Base-by-base conservation (phyloP, 2,888 invertebrate genomes). In the Hybos culiciformis region DNA sequence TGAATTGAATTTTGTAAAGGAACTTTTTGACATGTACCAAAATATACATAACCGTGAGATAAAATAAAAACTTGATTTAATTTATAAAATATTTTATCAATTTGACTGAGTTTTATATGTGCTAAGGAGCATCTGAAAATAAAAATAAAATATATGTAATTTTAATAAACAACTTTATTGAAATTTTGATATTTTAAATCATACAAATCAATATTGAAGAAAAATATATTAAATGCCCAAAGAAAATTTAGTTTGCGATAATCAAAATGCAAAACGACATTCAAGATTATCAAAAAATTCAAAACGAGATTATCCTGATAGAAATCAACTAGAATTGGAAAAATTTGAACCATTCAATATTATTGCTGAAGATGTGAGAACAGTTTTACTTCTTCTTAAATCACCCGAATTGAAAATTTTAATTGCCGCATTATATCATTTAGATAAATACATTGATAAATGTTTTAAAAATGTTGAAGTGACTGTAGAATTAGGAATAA, bases 1-100 rank as follows among this genome's bases (percentile, higher is more conserved):
- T 44, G 63, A 45, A 56, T 15, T 17, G 67, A 52, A 48, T 67
- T 53, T 1, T 56, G 57, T 56, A 68, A 51, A 55, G 68, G 53
- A 54, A 70, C 39, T 55, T 62, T 56, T 55, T 59, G 53, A 39
- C 49, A 66, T 52, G 63, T 71, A 18, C 63, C 62, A 2, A 51
- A 54, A 50, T 61, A 61, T 3, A 64, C 56, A 41, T 58, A 60
- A 29, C 65, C 66, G 24, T 54, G 48, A 2, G 63, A 60, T 3
- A 65, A 51, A 26, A 66, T 51, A 23, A 66, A 44, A 4, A 66
- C 50, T 37, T 64, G 57, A 48, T 62, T 61, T 39, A 54, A 53
- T 41, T 58, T 58, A 45, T 57, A 61, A 3, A 61, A 50, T 9
- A 52, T 46, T 50, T 61, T 58, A 39, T 59, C 59, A 6, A 66